Percentiles rank a stretch among this genome's conserved stretches.
Evolutionary conservation across 2,113 vertebrate genomes (phyloP).

Genomic region (Cettia cetti): DNA sequence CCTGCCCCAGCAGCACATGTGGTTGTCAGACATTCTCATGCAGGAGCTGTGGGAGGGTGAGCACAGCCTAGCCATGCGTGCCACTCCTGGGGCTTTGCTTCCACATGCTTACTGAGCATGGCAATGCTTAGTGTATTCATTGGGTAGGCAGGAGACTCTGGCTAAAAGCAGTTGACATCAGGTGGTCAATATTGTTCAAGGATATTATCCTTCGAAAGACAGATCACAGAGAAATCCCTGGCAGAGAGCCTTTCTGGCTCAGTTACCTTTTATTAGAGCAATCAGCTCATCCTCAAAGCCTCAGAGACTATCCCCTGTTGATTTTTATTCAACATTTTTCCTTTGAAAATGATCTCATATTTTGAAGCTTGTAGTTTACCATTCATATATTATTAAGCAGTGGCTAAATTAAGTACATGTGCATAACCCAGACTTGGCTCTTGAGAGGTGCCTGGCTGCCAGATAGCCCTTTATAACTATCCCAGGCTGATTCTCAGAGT

Average conservation of each 20-base stretch:
- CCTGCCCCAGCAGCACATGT: background rate
- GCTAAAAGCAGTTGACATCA: background rate
- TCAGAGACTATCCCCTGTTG: background rate
- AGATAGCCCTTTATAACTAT: background rate
- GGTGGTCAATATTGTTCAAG: background rate
- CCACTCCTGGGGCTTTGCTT: background rate
- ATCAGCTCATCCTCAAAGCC: background rate
- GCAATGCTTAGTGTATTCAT: background rate
- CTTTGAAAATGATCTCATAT: background rate
- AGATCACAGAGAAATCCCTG: background rate
- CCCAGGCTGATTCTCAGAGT: background rate
- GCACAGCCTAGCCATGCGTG: fast-evolving
- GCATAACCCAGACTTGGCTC: background rate
- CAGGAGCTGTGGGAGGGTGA: background rate
- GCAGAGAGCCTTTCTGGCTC: background rate
- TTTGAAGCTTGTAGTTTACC: background rate
- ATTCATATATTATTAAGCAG: background rate
- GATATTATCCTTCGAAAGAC: background rate
- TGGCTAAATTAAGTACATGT: background rate
- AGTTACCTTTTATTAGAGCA: background rate
- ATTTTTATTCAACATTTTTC: background rate
- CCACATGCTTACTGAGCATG: fast-evolving
- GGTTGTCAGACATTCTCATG: fast-evolving
- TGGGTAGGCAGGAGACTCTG: background rate
- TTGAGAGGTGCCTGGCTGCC: background rate